Evolutionary conservation across 2,888 invertebrate genomes (phyloP).

Genomic region (Dioctria linearis): DNA sequence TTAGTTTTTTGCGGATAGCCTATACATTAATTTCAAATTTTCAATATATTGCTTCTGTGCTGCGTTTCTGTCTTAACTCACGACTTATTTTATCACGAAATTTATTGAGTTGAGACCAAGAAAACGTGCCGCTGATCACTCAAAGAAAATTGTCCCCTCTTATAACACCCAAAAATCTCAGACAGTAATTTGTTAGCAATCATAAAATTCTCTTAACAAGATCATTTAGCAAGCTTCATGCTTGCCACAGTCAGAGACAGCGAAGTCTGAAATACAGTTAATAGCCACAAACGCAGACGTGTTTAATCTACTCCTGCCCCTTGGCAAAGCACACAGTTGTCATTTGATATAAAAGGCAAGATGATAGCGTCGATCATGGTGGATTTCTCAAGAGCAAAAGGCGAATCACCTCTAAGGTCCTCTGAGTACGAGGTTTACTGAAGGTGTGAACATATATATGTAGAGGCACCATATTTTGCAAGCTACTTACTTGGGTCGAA

Average conservation of each 20-base stretch:
- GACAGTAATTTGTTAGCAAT: conserved; percentile 26
- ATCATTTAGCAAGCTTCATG: conserved; percentile 15
- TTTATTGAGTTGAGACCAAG: background rate
- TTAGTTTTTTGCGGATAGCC: no score
- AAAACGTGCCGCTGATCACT: no score
- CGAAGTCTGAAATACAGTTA: background rate
- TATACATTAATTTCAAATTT: no score
- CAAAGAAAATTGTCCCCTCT: background rate
- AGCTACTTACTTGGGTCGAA: background rate
- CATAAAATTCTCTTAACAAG: conserved; percentile 40
- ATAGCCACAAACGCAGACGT: conserved; percentile 14
- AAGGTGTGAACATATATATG: conserved; percentile 3
- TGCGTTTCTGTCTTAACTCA: no score
- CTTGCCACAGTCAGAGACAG: conserved; percentile 7
- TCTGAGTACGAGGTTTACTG: background rate
- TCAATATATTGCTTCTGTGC: no score
- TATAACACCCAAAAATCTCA: background rate
- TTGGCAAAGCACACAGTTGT: background rate
- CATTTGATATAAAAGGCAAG: conserved; percentile 9
- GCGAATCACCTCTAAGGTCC: conserved; percentile 40
- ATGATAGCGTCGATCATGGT: background rate
- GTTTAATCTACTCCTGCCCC: background rate
- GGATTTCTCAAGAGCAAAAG: conserved; percentile 43
- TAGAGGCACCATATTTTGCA: background rate
- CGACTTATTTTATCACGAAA: background rate